These are phyloP conservation scores for Lysandra bellargus DNA, from an alignment of 2,888 invertebrate genomes.

Conservation along the genomic window DNA sequence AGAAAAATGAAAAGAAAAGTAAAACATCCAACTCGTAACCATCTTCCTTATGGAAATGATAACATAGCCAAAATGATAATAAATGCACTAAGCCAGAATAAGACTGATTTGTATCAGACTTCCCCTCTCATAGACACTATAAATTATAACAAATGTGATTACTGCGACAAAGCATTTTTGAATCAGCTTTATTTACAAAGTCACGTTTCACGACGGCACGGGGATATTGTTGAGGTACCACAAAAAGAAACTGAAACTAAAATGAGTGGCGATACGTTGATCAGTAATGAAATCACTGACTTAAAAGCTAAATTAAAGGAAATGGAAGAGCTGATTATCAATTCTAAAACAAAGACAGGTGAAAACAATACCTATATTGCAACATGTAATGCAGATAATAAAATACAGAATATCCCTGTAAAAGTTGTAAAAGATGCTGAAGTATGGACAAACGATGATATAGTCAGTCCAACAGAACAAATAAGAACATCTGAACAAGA, in stretches of 20 bases:
- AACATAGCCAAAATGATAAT: conserved; percentile 74
- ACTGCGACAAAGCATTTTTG: conserved; percentile 85
- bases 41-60: conserved; percentile 66
- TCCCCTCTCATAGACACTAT: conserved; percentile 54
- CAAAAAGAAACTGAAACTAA: conserved; percentile 54
- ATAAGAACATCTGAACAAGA: conserved; percentile 78
- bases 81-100: conserved; percentile 62
- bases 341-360: conserved; percentile 32
- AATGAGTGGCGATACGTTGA: conserved; percentile 72
- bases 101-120: conserved; percentile 59
- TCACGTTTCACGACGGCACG: conserved; percentile 82
- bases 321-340: conserved; percentile 58
- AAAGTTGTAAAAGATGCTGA: conserved; percentile 61
- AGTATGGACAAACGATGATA: conserved; percentile 56
- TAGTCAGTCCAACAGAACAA: conserved; percentile 68
- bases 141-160: conserved; percentile 80
- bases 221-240: conserved; percentile 54
- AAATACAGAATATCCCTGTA: not conserved
- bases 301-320: conserved; percentile 74
- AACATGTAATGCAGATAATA: conserved; percentile 1
- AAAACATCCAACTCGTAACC: conserved; percentile 55
- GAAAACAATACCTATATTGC: conserved; percentile 35
- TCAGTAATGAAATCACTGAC: conserved; percentile 70
- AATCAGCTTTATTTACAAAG: conserved; percentile 83
- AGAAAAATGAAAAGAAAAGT: conserved; percentile 75